Percentiles rank a stretch among this genome's conserved stretches.
Conservation (phyloP, 2,888 invertebrate genomes). For the Trisateles emortualis region DNA sequence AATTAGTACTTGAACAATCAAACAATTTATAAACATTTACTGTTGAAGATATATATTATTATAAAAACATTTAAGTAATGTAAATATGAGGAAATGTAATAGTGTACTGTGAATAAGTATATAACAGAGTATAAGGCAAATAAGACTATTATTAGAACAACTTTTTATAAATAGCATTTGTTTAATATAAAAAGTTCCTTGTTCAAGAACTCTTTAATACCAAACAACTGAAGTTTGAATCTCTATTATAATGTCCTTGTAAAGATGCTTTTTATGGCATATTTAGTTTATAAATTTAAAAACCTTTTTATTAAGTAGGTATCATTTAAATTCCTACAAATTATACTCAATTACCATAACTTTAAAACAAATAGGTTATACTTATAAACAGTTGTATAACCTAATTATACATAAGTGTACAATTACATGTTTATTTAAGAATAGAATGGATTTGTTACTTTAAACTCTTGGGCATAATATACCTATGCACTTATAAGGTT, state of each 20-base stretch:
- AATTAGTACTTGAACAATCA: constrained; percentile 39
- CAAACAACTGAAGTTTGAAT: too few relatives aligned
- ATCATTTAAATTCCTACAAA: constrained; percentile 4
- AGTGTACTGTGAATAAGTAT: background rate
- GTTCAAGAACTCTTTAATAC: too few relatives aligned
- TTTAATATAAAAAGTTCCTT: too few relatives aligned
- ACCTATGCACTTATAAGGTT: constrained; percentile 10
- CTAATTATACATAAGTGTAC: constrained; percentile 4
- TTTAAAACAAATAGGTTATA: constrained; percentile 16
- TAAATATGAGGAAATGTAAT: background rate
- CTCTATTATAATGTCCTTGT: background rate
- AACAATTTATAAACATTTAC: constrained; percentile 28
- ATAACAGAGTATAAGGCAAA: background rate
- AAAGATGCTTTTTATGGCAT: background rate
- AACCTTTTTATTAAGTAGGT: too few relatives aligned
- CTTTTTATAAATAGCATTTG: background rate
- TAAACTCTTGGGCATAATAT: background rate
- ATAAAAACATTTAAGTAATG: background rate
- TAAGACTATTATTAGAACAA: constrained; percentile 3
- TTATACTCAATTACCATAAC: constrained; percentile 12
- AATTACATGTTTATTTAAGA: constrained; percentile 12
- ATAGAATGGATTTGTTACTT: constrained; percentile 6
- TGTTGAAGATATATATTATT: constrained; percentile 11
- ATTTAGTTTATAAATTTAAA: too few relatives aligned
- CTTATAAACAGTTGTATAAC: too few relatives aligned